These are phyloP conservation scores for Siniperca scherzeri DNA, from an alignment of 2,797 vertebrate species.

Conservation along the genomic window DNA sequence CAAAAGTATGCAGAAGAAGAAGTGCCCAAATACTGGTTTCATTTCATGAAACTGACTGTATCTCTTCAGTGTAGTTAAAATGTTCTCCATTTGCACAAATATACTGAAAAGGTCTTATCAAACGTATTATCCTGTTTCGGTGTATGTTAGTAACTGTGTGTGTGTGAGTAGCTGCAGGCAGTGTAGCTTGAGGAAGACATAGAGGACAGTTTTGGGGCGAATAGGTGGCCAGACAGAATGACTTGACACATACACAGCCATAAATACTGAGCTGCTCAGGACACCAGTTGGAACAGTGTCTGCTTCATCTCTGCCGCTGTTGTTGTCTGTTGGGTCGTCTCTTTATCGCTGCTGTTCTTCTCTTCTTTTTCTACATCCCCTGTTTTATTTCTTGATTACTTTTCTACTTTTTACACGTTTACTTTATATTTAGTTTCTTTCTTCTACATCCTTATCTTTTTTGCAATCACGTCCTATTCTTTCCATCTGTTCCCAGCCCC, in stretches of 20 bases:
- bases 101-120: neutral
- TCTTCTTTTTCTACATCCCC: neutral
- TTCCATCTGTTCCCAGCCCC: neutral
- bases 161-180: neutral
- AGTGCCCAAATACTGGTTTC: neutral
- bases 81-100: neutral
- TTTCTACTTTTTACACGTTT: neutral
- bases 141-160: neutral
- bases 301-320: slow-evolving; percentile 2
- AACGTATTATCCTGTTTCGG: neutral
- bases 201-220: slow-evolving; percentile 40
- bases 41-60: neutral
- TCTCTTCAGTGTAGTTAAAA: neutral
- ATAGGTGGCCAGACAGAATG: slow-evolving; percentile 50
- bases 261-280: slow-evolving; percentile 58
- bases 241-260: slow-evolving; percentile 46
- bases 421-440: neutral
- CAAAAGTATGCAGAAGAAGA: neutral
- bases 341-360: slow-evolving; percentile 1
- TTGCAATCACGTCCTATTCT: neutral
- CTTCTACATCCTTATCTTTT: neutral
- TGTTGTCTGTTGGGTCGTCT: neutral
- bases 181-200: slow-evolving; percentile 14
- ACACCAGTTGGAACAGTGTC: slow-evolving; percentile 22
- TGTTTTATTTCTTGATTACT: neutral